Conservation (phyloP, 2,797 vertebrate genomes). For the Trichosurus vulpecula region DNA sequence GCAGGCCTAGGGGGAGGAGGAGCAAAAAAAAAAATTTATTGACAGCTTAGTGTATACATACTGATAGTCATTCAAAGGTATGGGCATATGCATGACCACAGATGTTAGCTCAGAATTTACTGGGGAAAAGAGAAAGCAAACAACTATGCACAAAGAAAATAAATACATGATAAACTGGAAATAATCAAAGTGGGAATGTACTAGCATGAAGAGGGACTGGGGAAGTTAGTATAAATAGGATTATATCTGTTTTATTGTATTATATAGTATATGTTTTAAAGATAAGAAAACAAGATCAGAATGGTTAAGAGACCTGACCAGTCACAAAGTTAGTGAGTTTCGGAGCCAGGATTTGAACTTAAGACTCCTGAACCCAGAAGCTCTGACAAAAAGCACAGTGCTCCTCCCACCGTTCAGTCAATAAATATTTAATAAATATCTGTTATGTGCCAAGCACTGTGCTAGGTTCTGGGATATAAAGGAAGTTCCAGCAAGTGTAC, state of each 20-base stretch:
- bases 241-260: not conserved
- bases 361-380: not conserved
- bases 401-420: not conserved
- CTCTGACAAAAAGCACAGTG: not conserved
- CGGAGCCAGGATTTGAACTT: not conserved
- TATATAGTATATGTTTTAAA: no score
- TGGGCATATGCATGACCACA: not conserved
- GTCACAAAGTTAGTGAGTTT: not conserved
- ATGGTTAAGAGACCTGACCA: not conserved
- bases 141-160: not conserved
- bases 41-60: not conserved
- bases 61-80: not conserved
- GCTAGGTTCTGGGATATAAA: not conserved
- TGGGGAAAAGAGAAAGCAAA: not conserved
- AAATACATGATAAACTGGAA: not conserved
- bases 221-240: not conserved
- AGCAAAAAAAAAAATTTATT: slow-evolving; percentile 55
- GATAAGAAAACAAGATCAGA: not conserved
- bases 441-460: not conserved
- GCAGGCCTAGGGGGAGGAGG: slow-evolving; percentile 89
- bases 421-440: not conserved
- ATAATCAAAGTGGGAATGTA: not conserved
- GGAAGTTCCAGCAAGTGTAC: not conserved
- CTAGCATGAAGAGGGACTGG: not conserved
- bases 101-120: not conserved